Evolutionary conservation across 2,888 invertebrate genomes (phyloP).

Genomic region (Hirudinaria manillensis): DNA sequence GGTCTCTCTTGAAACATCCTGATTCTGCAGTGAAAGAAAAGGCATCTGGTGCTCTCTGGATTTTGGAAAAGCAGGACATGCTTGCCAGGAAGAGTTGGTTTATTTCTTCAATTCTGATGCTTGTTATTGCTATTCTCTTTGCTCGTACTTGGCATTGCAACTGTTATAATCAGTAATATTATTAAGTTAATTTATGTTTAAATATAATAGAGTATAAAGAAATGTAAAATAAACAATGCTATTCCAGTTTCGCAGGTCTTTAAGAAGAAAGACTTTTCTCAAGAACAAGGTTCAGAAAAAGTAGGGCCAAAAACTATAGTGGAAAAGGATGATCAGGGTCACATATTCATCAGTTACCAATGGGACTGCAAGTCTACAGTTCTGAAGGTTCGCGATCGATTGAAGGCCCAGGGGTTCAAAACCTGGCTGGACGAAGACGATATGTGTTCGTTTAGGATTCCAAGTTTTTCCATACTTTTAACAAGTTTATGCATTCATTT

Average conservation of each 20-base stretch:
- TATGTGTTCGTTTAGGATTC: conserved; percentile 40
- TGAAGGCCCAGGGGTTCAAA: conserved; percentile 47
- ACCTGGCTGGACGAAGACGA: conserved; percentile 52
- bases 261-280: neutral
- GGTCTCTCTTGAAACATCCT: conserved; percentile 2
- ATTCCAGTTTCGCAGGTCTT: neutral
- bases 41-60: conserved; percentile 36
- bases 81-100: neutral
- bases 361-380: conserved; percentile 46
- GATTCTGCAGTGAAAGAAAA: conserved; percentile 27
- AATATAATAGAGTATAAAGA: no score
- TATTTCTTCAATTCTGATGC: no score
- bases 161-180: no score
- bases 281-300: neutral
- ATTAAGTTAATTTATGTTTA: no score
- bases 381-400: conserved; percentile 42
- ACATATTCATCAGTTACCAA: conserved; percentile 49
- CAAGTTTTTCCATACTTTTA: neutral
- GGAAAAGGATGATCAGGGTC: conserved; percentile 31
- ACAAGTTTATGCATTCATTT: neutral
- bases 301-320: neutral
- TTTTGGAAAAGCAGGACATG: conserved; percentile 28
- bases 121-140: no score
- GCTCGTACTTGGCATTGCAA: no score
- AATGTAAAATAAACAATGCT: no score